A percentile compares a stretch with the other conserved stretches of the same genome.
These are phyloP conservation scores for Bradypus variegatus DNA, from an alignment of 2,797 vertebrate genomes.

Conservation along the genomic window DNA sequence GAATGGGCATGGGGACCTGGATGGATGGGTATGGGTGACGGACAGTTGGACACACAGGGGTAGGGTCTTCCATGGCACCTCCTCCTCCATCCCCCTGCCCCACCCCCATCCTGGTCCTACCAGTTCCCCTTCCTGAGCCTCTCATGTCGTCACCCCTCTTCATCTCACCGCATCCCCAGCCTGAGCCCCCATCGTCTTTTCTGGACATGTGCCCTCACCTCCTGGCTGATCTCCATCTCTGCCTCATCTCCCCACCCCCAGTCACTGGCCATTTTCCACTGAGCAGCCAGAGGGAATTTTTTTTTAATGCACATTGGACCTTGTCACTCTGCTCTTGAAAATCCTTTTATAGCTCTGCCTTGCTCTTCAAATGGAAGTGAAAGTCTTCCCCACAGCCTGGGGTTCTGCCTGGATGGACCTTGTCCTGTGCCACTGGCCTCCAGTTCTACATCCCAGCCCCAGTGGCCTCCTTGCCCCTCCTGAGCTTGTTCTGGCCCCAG, in stretches of 20 bases:
- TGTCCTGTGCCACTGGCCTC: background rate
- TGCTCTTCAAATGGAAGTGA: background rate
- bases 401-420: background rate
- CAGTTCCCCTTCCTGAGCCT: background rate
- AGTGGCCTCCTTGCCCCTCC: accelerated
- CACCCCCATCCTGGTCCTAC: background rate
- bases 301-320: background rate
- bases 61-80: background rate
- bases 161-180: background rate
- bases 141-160: background rate
- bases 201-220: background rate
- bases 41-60: background rate
- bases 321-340: background rate
- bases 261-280: background rate
- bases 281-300: background rate
- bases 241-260: background rate
- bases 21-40: background rate
- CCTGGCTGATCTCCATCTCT: background rate
- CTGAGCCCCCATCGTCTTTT: background rate
- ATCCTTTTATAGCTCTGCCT: background rate
- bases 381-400: background rate
- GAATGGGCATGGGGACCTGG: background rate
- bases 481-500: background rate
- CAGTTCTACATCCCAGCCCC: background rate
- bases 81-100: background rate